These are phyloP conservation scores for Calosoma granatense DNA, from an alignment of 1,140 invertebrate species.

Conservation along the genomic window DNA sequence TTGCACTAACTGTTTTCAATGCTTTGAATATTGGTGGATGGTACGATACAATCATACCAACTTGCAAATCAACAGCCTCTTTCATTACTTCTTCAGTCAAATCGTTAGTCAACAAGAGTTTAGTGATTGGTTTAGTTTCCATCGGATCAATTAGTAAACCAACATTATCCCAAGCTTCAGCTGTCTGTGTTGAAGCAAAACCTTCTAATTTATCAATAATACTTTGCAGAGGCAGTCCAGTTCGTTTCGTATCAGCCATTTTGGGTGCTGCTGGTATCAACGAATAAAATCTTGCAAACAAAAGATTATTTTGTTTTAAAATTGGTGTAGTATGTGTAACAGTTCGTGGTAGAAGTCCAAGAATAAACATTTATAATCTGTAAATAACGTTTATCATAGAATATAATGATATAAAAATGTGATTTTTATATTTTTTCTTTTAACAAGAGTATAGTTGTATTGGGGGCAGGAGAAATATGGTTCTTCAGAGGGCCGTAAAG, in stretches of 20 bases:
- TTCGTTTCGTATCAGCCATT: constrained; percentile 16
- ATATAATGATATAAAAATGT: no score
- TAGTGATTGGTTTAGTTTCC: constrained; percentile 44
- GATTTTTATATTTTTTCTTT: no score
- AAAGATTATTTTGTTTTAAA: no score
- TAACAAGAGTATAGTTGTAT: no score
- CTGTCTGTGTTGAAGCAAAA: constrained; percentile 60
- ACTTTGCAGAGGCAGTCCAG: constrained; percentile 41
- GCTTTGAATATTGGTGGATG: constrained; percentile 90
- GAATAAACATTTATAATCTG: no score
- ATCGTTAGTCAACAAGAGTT: constrained; percentile 88
- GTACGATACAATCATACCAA: constrained; percentile 83
- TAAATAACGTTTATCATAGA: no score
- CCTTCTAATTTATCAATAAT: constrained; percentile 54
- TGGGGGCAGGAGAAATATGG: no score
- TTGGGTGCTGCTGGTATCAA: no score
- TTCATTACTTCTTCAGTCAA: constrained; percentile 79
- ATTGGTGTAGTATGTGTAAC: no score
- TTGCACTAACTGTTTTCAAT: constrained; percentile 75
- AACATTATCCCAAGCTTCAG: constrained; percentile 92
- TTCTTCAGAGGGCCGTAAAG: no score
- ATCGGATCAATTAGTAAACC: constrained; percentile 80
- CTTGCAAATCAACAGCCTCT: constrained; percentile 62
- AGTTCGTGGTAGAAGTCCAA: no score
- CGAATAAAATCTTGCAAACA: no score